Evolutionary conservation across 2,888 invertebrate species (phyloP), one percentile per base, ranked within the genome.

Genomic region (Aleiodes alternator): DNA sequence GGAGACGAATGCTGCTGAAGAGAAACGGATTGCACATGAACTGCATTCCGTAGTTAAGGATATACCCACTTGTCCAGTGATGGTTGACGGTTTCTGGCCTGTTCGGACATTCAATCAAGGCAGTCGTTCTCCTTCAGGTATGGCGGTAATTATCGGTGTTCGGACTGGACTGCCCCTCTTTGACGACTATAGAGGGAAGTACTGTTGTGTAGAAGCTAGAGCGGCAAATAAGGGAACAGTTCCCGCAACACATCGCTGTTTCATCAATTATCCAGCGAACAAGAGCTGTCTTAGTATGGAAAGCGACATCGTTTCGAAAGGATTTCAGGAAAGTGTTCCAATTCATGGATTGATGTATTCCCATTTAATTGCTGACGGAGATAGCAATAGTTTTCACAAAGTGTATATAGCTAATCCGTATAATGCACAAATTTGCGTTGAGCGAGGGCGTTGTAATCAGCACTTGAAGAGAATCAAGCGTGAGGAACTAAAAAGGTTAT

Each of bases 241-340:
- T 9, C 23, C 56, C 6, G 1, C 23, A 56, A 2, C 4, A 4
- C 56, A 56, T 56, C 16, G 56, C 1, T 56, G 56, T 23, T 56
- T 4, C 4, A 56, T 3, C 3, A 56, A 56, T 23, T 56, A 56
- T 56, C 11, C 56, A 9, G 56, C 16, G 9, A 8, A 23, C 1
- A 56, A 56, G 9, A 56, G 56, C 23, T 14, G 9, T 29, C 23
- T 56, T 3, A 56, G 56, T 56, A 56, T 56, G 56, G 23, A 56
- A 23, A 56, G 56, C 3, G 56, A 29, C 23, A 56, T 56, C 16
- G 23, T 56, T 3, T 4, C 23, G 11, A 23, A 56, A 29, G 56
- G 56, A 29, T 56, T 56, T 29, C 16, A 23, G 56, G 7, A 56
- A 23, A 23, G 56, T 56, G 23, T 29, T 23, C 6, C 16, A 9